These are phyloP conservation scores for Sympetrum striolatum DNA, from an alignment of 2,888 invertebrate genomes.

Conservation along the genomic window DNA sequence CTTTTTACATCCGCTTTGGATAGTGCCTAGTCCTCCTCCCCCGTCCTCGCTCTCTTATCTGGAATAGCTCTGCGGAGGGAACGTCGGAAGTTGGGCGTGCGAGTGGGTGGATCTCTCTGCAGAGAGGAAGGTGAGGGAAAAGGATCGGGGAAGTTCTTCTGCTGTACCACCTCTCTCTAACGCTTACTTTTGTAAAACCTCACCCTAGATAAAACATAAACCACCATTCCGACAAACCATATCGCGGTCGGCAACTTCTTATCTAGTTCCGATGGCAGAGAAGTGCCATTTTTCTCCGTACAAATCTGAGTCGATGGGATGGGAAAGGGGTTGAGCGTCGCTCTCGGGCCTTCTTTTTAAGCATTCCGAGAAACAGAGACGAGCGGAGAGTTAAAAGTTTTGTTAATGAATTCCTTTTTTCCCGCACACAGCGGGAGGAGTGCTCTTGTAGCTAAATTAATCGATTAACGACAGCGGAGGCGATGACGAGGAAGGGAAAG, in stretches of 20 bases:
- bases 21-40: background rate
- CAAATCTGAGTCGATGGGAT: background rate
- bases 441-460: constrained; percentile 31
- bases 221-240: background rate
- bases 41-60: background rate
- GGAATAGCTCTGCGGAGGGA: background rate
- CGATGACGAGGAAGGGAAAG: constrained; percentile 12
- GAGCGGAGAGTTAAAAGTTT: background rate
- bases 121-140: background rate
- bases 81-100: no score
- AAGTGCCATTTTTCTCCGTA: background rate
- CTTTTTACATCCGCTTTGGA: constrained; percentile 8
- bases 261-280: constrained; percentile 2
- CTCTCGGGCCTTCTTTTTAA: background rate
- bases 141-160: no score
- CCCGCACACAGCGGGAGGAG: background rate
- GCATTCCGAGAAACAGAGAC: background rate
- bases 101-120: background rate
- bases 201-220: background rate
- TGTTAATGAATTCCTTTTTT: constrained; percentile 30
- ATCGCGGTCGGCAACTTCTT: background rate
- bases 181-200: no score
- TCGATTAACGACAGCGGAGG: constrained; percentile 24
- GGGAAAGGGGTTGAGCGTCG: background rate
- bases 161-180: no score